These are phyloP conservation scores for Mionectes olivaceus DNA, from an alignment of 2,797 vertebrate species.

Conservation along the genomic window DNA sequence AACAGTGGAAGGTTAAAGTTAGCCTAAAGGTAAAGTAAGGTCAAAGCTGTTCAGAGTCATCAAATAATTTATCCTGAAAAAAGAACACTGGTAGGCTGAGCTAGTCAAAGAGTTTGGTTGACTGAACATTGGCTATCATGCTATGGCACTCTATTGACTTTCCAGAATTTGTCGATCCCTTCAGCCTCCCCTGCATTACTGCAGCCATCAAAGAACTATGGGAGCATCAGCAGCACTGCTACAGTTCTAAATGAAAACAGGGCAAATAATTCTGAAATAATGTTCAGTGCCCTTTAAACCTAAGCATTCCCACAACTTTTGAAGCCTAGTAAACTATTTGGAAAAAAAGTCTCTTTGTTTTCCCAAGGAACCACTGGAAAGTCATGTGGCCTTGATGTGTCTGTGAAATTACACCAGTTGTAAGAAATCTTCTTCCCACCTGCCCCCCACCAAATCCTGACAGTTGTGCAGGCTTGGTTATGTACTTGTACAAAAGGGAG, in stretches of 20 bases:
- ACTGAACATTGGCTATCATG: not conserved
- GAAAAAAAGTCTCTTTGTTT: not conserved
- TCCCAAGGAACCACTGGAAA: not conserved
- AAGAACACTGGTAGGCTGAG: not conserved
- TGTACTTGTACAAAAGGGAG: not conserved
- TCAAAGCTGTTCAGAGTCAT: not conserved
- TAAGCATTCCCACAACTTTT: not conserved
- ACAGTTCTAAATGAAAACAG: not conserved
- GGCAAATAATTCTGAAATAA: not conserved
- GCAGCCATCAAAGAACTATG: not conserved
- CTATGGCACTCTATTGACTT: not conserved
- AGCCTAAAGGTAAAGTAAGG: conserved; percentile 11
- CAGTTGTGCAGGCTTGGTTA: not conserved
- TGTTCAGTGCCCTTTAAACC: not conserved
- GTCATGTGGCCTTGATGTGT: not conserved
- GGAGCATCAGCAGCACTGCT: not conserved
- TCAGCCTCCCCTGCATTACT: not conserved
- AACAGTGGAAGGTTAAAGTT: not conserved
- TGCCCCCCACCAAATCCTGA: not conserved
- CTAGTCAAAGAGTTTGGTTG: conserved; percentile 17
- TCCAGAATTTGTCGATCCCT: not conserved
- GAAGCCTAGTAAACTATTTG: not conserved
- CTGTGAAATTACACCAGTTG: not conserved
- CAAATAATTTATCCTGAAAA: conserved; percentile 9
- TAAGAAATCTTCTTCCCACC: not conserved